These are phyloP conservation scores for Typhlichthys subterraneus DNA, from an alignment of 2,797 vertebrate genomes.

Conservation along the genomic window DNA sequence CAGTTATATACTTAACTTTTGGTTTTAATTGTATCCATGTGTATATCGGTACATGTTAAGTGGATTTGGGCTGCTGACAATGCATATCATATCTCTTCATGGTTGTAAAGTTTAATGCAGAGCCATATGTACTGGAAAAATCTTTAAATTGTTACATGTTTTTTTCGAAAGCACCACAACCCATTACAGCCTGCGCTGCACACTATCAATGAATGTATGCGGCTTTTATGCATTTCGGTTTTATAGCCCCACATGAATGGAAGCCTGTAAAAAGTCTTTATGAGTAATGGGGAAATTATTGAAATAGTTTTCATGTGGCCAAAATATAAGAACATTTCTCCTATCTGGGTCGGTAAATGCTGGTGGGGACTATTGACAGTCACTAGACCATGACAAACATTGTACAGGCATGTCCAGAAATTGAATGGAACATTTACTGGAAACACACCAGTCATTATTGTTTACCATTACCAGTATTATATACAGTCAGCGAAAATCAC, in stretches of 20 bases:
- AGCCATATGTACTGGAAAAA: slow-evolving; percentile 13
- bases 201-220: slow-evolving; percentile 21
- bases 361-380: slow-evolving; percentile 29
- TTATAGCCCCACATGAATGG: slow-evolving; percentile 19
- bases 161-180: slow-evolving; percentile 13
- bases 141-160: slow-evolving; percentile 12
- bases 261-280: slow-evolving; percentile 40
- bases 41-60: slow-evolving; percentile 15
- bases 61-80: background rate
- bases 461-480: slow-evolving; percentile 13
- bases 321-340: slow-evolving; percentile 41
- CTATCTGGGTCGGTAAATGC: slow-evolving; percentile 44
- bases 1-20: slow-evolving; percentile 5
- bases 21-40: slow-evolving; percentile 10
- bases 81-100: slow-evolving; percentile 10
- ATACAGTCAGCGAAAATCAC: slow-evolving; percentile 46
- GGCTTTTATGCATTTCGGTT: slow-evolving; percentile 23
- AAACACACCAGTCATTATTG: too few relatives aligned
- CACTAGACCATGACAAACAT: slow-evolving; percentile 38
- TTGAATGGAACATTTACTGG: slow-evolving; percentile 37
- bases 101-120: slow-evolving; percentile 27
- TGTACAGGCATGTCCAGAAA: slow-evolving; percentile 40
- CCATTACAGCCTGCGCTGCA: background rate
- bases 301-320: slow-evolving; percentile 43
- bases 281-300: slow-evolving; percentile 53